Conservation (phyloP, 2,888 invertebrate genomes). For the Volucella inflata region DNA sequence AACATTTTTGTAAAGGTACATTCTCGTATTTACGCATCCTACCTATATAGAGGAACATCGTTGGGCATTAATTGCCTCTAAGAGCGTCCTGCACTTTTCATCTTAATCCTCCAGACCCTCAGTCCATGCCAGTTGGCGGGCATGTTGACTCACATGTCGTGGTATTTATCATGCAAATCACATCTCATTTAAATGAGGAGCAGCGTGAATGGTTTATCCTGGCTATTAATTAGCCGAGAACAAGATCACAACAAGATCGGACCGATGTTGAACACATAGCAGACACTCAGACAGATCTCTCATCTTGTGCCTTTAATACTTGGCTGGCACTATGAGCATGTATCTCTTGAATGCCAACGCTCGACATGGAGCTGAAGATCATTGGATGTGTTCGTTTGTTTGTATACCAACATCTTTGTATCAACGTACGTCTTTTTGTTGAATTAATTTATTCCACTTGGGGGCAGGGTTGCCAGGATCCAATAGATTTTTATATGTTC, state of each 20-base stretch:
- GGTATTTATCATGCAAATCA: constrained; percentile 76
- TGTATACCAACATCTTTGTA: not conserved
- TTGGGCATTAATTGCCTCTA: too few species aligned
- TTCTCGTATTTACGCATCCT: constrained; percentile 1
- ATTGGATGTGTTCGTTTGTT: constrained; percentile 14
- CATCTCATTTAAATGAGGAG: constrained; percentile 75
- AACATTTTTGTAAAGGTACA: too few species aligned
- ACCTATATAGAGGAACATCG: too few species aligned
- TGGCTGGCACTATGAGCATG: not conserved
- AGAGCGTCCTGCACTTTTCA: not conserved
- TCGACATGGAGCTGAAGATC: constrained; percentile 28
- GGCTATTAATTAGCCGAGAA: constrained; percentile 77
- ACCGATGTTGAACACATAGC: constrained; percentile 72
- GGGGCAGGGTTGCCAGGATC: constrained; percentile 22
- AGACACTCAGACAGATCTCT: constrained; percentile 46
- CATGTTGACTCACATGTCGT: constrained; percentile 73
- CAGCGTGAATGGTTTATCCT: constrained; percentile 77
- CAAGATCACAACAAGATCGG: constrained; percentile 77
- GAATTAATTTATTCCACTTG: constrained; percentile 4
- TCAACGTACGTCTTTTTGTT: constrained; percentile 10
- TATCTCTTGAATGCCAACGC: not conserved
- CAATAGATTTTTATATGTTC: too few species aligned
- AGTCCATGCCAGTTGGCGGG: constrained; percentile 33
- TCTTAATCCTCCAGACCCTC: not conserved
- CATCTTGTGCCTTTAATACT: constrained; percentile 19